Evolutionary conservation across 2,888 invertebrate species (phyloP).

Genomic region (Pandemis cinnamomeana): DNA sequence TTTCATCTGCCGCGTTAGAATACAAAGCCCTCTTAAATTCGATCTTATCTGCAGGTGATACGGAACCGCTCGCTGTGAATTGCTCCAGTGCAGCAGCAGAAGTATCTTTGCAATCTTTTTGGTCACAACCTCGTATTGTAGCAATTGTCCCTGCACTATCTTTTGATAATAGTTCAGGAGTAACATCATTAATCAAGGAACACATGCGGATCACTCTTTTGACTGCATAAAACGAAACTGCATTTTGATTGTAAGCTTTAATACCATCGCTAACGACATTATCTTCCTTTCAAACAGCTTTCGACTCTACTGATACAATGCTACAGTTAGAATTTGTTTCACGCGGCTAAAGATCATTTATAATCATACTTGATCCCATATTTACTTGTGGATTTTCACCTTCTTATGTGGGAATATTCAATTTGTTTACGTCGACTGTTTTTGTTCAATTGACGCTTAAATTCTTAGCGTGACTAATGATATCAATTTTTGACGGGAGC

Average conservation of each 20-base stretch:
- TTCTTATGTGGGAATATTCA: conserved; percentile 81
- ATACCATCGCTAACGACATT: conserved; percentile 66
- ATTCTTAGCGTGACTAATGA: conserved; percentile 77
- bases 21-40: conserved; percentile 42
- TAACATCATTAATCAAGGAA: conserved; percentile 80
- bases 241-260: conserved; percentile 74
- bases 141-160: conserved; percentile 70
- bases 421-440: conserved; percentile 82
- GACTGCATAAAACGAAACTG: conserved; percentile 72
- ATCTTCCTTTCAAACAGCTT: conserved; percentile 48
- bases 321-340: conserved; percentile 54
- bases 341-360: conserved; percentile 63
- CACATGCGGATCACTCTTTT: conserved; percentile 75
- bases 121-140: conserved; percentile 66
- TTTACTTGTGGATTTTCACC: conserved; percentile 83
- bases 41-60: conserved; percentile 52
- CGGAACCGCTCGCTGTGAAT: conserved; percentile 3
- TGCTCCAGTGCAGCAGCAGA: conserved; percentile 31
- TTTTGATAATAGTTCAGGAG: conserved; percentile 75
- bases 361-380: conserved; percentile 70
- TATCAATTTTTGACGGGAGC: conserved; percentile 63
- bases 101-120: conserved; percentile 53
- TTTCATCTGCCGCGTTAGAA: conserved; percentile 12
- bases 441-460: conserved; percentile 82
- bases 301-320: conserved; percentile 46